Evolutionary conservation across 1,140 invertebrate species (phyloP).

Genomic region (Aphelinus certus): DNA sequence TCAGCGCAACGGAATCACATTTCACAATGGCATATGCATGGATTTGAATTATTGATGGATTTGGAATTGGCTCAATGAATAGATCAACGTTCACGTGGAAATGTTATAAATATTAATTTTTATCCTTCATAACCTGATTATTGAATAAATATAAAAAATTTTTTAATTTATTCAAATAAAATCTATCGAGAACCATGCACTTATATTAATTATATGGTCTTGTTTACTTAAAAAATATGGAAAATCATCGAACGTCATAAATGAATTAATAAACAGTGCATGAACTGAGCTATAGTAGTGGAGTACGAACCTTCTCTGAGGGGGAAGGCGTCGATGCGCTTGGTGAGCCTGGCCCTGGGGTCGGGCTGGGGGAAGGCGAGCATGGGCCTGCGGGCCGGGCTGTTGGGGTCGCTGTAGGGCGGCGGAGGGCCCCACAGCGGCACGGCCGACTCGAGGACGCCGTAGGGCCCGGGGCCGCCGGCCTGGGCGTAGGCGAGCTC

Average conservation of each 20-base stretch:
- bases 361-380: conserved; percentile 50
- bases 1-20: too few relatives aligned
- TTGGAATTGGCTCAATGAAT: too few relatives aligned
- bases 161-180: too few relatives aligned
- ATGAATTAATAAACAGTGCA: neutral
- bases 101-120: too few relatives aligned
- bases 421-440: conserved; percentile 79
- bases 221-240: neutral
- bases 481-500: conserved; percentile 22
- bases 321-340: conserved; percentile 60
- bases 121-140: too few relatives aligned
- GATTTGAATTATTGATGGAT: too few relatives aligned
- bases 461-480: conserved; percentile 57
- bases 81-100: too few relatives aligned
- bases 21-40: too few relatives aligned
- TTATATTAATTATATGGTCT: neutral
- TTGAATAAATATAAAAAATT: too few relatives aligned
- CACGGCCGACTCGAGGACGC: conserved; percentile 66
- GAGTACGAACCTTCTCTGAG: conserved; percentile 53
- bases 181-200: neutral
- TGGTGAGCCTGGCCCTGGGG: conserved; percentile 54
- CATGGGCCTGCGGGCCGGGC: conserved; percentile 67
- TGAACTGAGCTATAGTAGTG: neutral
- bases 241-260: neutral
- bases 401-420: conserved; percentile 78